Percentiles rank a stretch among this genome's conserved stretches.
Evolutionary conservation across 2,888 invertebrate species (phyloP).

Genomic region (Balanococcus diminutus): DNA sequence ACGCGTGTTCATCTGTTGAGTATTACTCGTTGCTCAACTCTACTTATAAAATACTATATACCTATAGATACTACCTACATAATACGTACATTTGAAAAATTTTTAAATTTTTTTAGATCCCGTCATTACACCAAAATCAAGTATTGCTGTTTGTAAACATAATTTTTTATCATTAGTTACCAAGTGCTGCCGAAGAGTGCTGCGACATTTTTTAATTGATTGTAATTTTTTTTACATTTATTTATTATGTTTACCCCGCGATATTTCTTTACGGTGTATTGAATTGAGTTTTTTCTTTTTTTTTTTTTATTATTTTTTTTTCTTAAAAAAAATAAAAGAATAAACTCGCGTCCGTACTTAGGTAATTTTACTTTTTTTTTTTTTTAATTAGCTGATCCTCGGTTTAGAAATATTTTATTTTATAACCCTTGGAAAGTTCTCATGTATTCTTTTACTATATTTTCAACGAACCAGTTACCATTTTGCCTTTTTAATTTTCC

Average conservation of each 20-base stretch:
- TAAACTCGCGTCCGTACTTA: conserved; percentile 24
- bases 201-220: conserved; percentile 7
- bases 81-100: too few species aligned
- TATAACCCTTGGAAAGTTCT: neutral
- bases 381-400: conserved; percentile 3
- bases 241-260: neutral
- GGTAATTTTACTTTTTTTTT: neutral
- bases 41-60: neutral
- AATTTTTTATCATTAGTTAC: neutral
- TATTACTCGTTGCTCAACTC: neutral
- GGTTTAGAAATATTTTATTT: neutral
- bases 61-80: neutral
- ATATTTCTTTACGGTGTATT: neutral
- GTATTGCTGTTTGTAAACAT: neutral
- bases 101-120: too few species aligned
- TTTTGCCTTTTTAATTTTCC: conserved; percentile 22
- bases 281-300: neutral
- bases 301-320: neutral
- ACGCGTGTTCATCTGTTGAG: conserved; percentile 2
- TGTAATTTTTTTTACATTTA: neutral
- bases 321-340: neutral
- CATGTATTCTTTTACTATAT: neutral
- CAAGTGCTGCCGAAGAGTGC: neutral
- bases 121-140: neutral
- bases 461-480: conserved; percentile 24